Evolutionary conservation across 2,888 invertebrate species (phyloP).

Genomic region (Coenonympha glycerion): DNA sequence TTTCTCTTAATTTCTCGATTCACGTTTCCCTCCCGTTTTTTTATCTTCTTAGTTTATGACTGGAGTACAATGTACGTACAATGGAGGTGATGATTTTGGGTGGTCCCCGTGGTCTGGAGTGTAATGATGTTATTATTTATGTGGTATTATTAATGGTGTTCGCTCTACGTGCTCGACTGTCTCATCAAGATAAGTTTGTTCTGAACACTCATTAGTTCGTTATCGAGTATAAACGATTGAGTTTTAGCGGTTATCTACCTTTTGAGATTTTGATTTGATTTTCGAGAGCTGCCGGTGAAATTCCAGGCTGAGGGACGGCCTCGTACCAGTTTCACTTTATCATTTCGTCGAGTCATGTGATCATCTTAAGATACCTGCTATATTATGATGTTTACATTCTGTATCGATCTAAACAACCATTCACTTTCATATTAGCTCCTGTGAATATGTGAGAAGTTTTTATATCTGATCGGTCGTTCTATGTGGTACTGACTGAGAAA

Average conservation of each 20-base stretch:
- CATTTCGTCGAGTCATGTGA: slow-evolving; percentile 13
- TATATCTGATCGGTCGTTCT: too few species aligned
- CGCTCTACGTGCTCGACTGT: slow-evolving; percentile 52
- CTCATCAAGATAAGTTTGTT: slow-evolving; percentile 71
- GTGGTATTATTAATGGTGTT: slow-evolving; percentile 64
- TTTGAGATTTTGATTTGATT: slow-evolving; percentile 54
- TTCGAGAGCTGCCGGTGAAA: slow-evolving; percentile 29
- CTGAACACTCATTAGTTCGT: slow-evolving; percentile 63
- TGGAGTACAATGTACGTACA: slow-evolving; percentile 40
- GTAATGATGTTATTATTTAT: slow-evolving; percentile 72
- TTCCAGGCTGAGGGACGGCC: slow-evolving; percentile 14
- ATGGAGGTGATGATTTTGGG: slow-evolving; percentile 71
- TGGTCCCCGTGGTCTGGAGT: slow-evolving; percentile 59
- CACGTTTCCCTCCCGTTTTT: slow-evolving; percentile 50
- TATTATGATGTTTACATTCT: neutral
- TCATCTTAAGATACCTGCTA: slow-evolving; percentile 5
- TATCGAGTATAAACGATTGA: slow-evolving; percentile 66
- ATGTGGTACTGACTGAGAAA: too few species aligned
- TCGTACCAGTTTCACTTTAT: slow-evolving; percentile 21
- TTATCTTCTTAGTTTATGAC: slow-evolving; percentile 59
- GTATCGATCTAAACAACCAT: neutral
- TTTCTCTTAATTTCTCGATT: slow-evolving; percentile 58
- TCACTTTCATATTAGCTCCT: neutral
- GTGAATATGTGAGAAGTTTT: too few species aligned
- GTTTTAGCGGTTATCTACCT: slow-evolving; percentile 55